phyloP scores from a whole-genome alignment of 2,797 vertebrate species.

The Harpagifer antarcticus region DNA sequence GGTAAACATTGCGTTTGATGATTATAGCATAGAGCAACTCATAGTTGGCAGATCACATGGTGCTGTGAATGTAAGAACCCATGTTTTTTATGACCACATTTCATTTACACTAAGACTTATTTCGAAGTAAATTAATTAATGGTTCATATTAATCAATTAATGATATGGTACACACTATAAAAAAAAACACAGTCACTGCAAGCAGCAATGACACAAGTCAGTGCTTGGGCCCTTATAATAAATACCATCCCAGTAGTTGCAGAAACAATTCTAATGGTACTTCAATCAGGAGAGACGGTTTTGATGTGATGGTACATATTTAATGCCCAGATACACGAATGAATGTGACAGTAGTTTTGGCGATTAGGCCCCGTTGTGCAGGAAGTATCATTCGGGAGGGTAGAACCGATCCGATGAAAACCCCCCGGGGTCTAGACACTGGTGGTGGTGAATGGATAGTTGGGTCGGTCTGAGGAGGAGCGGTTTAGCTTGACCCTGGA shows the following conservation, averaged over 20 bases:
- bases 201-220: background rate
- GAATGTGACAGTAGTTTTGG: too few species aligned
- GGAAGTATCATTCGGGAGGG: too few species aligned
- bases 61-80: conserved; percentile 2
- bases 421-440: too few species aligned
- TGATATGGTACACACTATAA: background rate
- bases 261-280: background rate
- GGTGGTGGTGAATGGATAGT: too few species aligned
- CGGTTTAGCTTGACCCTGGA: too few species aligned
- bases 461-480: too few species aligned
- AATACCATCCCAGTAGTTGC: background rate
- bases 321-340: too few species aligned
- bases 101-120: background rate
- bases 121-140: background rate
- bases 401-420: too few species aligned
- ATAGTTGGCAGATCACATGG: background rate
- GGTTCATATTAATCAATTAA: background rate
- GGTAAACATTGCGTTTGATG: conserved; percentile 40
- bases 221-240: too few species aligned
- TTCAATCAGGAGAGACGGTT: too few species aligned
- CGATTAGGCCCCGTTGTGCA: too few species aligned
- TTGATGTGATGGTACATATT: too few species aligned
- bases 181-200: background rate
- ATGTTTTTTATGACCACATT: background rate
- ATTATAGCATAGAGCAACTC: conserved; percentile 35